phyloP scores from a whole-genome alignment of 1,140 invertebrate species.

The Plodia interpunctella region DNA sequence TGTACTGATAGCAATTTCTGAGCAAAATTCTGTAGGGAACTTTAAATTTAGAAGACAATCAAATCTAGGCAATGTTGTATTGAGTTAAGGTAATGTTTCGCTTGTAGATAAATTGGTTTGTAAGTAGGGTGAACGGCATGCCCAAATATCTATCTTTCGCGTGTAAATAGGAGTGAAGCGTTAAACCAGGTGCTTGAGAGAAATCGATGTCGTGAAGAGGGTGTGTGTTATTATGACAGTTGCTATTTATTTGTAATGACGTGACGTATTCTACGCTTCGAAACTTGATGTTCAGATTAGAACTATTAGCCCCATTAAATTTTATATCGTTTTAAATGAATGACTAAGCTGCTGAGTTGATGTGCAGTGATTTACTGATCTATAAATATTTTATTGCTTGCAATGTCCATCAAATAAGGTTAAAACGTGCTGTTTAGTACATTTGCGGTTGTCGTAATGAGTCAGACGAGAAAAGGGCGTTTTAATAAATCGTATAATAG shows the following conservation, averaged over 20 bases:
- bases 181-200: constrained; percentile 67
- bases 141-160: constrained; percentile 71
- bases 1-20: constrained; percentile 60
- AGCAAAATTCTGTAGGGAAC: constrained; percentile 57
- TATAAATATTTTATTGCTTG: constrained; percentile 6
- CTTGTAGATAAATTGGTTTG: constrained; percentile 16
- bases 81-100: constrained; percentile 8
- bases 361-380: constrained; percentile 6
- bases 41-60: constrained; percentile 23
- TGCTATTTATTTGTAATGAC: constrained; percentile 59
- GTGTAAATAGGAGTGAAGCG: constrained; percentile 71
- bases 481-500: neutral
- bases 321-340: constrained; percentile 25
- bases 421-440: constrained; percentile 1
- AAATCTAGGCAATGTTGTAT: constrained; percentile 34
- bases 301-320: constrained; percentile 27
- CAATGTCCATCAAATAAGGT: constrained; percentile 6
- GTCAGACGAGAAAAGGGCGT: neutral
- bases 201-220: constrained; percentile 64
- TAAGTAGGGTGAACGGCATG: constrained; percentile 47
- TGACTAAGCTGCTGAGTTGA: constrained; percentile 14
- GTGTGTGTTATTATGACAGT: constrained; percentile 68
- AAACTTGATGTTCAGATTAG: constrained; percentile 37
- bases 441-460: constrained; percentile 1
- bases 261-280: constrained; percentile 37